phyloP scores from a whole-genome alignment of 2,797 vertebrate genomes.

The Rhinogobio ventralis region DNA sequence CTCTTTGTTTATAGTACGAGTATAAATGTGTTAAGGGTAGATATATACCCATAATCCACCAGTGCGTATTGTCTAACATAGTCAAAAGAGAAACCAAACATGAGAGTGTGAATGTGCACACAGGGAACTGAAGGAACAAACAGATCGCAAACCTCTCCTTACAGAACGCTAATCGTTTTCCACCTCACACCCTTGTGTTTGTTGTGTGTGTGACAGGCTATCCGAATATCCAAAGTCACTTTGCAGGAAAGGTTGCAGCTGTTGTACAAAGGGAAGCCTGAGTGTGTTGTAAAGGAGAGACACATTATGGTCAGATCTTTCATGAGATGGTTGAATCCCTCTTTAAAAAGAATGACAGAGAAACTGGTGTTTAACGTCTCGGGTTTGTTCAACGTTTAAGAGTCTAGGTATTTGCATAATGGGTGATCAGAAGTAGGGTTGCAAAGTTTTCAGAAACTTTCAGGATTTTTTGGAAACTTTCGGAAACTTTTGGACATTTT shows the following conservation, averaged over 20 bases:
- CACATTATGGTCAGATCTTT: slow-evolving; percentile 13
- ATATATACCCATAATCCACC: slow-evolving; percentile 50
- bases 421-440: slow-evolving; percentile 15
- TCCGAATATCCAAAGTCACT: slow-evolving; percentile 31
- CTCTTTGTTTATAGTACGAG: slow-evolving; percentile 21
- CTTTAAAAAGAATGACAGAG: slow-evolving; percentile 13
- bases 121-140: slow-evolving; percentile 31
- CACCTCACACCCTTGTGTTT: slow-evolving; percentile 17
- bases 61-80: slow-evolving; percentile 19
- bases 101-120: slow-evolving; percentile 25
- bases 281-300: background rate
- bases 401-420: slow-evolving; percentile 27
- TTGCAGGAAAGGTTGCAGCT: slow-evolving; percentile 21
- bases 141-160: slow-evolving; percentile 34
- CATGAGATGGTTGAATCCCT: background rate
- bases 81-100: slow-evolving; percentile 44
- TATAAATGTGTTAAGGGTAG: slow-evolving; percentile 42
- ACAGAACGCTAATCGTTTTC: slow-evolving; percentile 27
- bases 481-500: no score
- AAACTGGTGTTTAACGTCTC: background rate
- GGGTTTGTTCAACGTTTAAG: background rate
- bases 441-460: no score
- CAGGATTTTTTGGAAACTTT: no score
- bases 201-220: slow-evolving; percentile 34
- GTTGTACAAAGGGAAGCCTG: slow-evolving; percentile 11